Evolutionary conservation across 2,113 vertebrate species (phyloP).

Genomic region (Microtus oregoni): DNA sequence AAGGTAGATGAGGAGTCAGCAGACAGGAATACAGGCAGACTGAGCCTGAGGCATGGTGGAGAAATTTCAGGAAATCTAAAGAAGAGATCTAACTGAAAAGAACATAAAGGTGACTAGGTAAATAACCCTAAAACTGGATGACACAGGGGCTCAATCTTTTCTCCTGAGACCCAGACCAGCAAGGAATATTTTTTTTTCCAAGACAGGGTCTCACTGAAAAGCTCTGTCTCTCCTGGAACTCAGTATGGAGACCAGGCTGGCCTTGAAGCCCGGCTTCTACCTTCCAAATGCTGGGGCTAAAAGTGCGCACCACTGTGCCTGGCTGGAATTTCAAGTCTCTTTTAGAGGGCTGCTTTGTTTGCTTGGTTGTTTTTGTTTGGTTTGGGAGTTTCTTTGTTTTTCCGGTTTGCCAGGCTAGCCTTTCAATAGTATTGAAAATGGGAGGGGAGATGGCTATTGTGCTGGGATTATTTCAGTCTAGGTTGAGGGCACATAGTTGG

Average conservation of each 20-base stretch:
- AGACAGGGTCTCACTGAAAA: not conserved
- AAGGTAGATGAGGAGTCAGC: not conserved
- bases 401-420: not conserved
- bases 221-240: not conserved
- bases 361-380: not conserved
- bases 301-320: not conserved
- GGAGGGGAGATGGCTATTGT: not conserved
- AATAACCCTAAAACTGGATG: not conserved
- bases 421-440: not conserved
- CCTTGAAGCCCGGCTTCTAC: not conserved
- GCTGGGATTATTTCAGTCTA: not conserved
- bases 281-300: not conserved
- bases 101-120: slow-evolving; percentile 11
- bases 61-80: not conserved
- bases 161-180: not conserved
- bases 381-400: not conserved
- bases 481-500: not conserved
- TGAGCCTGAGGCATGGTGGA: slow-evolving; percentile 7
- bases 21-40: not conserved
- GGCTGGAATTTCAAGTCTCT: not conserved
- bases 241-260: not conserved
- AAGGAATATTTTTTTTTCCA: not conserved
- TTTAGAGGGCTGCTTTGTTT: not conserved
- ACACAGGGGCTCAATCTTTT: not conserved
- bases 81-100: not conserved